Base-by-base conservation (phyloP, 2,888 invertebrate genomes). In the Congeria kusceri region DNA sequence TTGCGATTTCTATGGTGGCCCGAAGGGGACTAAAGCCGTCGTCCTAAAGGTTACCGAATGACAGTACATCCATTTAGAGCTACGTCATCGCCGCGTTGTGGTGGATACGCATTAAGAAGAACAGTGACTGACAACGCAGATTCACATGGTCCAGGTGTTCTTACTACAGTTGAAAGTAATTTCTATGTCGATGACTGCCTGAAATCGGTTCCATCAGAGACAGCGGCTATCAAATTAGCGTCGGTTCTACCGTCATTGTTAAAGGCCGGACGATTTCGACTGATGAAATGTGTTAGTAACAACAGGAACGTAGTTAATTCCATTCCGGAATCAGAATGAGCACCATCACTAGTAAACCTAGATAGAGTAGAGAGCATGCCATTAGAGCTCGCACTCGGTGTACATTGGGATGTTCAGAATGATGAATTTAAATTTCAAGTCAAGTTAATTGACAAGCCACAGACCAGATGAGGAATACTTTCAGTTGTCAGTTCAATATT, bases 11-110 rank as follows among this genome's bases (percentile, higher is more conserved):
- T 7, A 32, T 32, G 32, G 32, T 32, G 32, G 32, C 32, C 32
- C 11, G 32, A 11, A 7, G 32, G 11, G 4, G 32, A 32, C 32
- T 11, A 39, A 25, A n/a, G 15, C 23, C 11, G 59, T 2, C 7
- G 28, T 25, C 70, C 71, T 4, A 56, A 23, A 46, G 39, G 39
- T 58, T 77, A 66, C 27, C 46, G 64, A 1, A 81, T 81, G 77
- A 15, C n/a, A 32, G 81, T 81, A 4, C 81, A 77, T 64, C 44
- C 78, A 32, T 74, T 76, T 44, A 77, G 77, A 20, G 77, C 74
- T 1, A 70, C 73, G n/a, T 81, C 73, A 2, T 74, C 77, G 7
- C 75, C 82, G 15, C 72, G 81, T 63, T 82, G 76, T 44, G 47
- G 63, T 7, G 72, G 70, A n/a, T 58, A 27, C 71, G 81, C 78